Conservation (phyloP, 2,113 vertebrate genomes). For the Rhegmatorhina hoffmannsi region DNA sequence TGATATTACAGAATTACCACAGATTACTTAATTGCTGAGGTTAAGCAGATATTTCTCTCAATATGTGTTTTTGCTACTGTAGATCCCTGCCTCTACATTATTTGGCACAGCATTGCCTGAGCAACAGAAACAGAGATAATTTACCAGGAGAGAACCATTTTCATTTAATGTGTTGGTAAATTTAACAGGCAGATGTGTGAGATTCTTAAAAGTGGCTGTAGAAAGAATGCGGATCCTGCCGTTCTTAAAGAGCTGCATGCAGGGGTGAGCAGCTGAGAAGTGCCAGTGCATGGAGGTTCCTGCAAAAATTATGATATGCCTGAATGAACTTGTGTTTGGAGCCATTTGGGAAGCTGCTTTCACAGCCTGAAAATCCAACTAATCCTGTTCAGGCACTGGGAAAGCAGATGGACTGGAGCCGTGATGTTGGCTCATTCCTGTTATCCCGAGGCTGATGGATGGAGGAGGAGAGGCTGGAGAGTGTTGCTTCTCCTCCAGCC, state of each 20-base stretch:
- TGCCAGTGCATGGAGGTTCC: neutral
- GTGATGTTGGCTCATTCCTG: fast-evolving
- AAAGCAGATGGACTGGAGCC: neutral
- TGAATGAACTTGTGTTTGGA: neutral
- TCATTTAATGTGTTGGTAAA: neutral
- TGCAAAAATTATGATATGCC: neutral
- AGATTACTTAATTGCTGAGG: constrained; percentile 30
- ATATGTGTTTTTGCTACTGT: neutral
- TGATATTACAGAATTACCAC: constrained; percentile 41
- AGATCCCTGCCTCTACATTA: neutral
- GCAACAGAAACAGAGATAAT: neutral
- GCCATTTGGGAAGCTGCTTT: constrained; percentile 7
- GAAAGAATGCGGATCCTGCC: neutral
- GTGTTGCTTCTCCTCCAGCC: neutral
- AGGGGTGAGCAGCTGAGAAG: neutral
- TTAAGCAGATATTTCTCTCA: neutral
- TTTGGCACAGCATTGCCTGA: neutral
- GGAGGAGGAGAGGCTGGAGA: neutral
- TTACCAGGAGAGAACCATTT: neutral
- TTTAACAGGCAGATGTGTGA: neutral
- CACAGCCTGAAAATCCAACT: neutral
- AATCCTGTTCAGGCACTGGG: neutral
- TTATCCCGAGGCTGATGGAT: neutral
- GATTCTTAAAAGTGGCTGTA: neutral
- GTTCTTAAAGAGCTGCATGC: neutral